Base-by-base conservation (phyloP, 92 coral and sea anemone genomes). In the Pocillopora grandis region DNA sequence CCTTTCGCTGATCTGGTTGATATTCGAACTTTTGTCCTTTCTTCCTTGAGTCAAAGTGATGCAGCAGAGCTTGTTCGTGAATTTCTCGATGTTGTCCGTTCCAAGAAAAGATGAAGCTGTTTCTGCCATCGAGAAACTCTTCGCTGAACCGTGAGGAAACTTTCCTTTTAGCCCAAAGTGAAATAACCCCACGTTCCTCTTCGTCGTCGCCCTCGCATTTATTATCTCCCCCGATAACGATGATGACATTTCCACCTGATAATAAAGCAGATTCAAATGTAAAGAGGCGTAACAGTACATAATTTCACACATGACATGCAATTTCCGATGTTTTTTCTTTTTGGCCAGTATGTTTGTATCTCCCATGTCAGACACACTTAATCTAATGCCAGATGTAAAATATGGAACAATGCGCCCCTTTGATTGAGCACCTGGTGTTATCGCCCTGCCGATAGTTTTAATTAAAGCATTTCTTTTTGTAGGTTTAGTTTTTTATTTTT, bases 91-190 rank as follows among this genome's bases (percentile, higher is more conserved):
- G 49, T 3, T 42, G 4, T 42, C 0, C 2, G 49, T 42, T 42
- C 83, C 92, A 89, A 42, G 92, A 89, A 21, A 89, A 85, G 23
- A 88, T 84, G 21, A 88, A 88, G 48, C 91, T 84, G 20, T 71
- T 88, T 33, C 88, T 68, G 14, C 92, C 92, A 81, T 89, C 92
- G 55, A 89, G 56, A 75, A 35, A 89, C 56, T 80, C 92, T 1
- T 59, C 58, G 10, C 23, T 60, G 65, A 89, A 89, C 64, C 85
- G 92, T n/a, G 92, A 80, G 11, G 71, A 62, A 12, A 84, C 21
- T 33, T 84, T 88, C 58, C 76, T 77, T 16, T 13, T 63, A 17
- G 88, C 88, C 91, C 91, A 88, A 0, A 78, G 78, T 37, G 91
- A 88, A 37, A 88, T 79, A n/a, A 88, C 75, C 17, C 49, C 59